Percentiles rank a stretch among this genome's conserved stretches.
Conservation (phyloP, 23 tunicate genomes). For the Clavelina lepadiformis region DNA sequence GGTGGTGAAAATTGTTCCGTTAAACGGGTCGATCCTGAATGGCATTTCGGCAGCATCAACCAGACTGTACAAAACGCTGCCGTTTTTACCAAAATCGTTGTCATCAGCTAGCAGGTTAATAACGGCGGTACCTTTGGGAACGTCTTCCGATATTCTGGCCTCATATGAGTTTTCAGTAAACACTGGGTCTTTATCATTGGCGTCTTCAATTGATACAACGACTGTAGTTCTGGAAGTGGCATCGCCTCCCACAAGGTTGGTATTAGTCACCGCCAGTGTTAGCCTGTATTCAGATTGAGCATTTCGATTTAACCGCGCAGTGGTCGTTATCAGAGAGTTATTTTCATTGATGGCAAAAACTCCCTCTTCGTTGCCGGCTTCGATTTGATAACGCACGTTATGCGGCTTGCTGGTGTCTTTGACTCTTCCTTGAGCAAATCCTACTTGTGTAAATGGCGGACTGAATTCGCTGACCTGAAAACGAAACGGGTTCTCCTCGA, state of each 20-base stretch:
- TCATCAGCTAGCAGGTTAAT: conserved; percentile 53
- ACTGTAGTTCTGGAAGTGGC: conserved; percentile 20
- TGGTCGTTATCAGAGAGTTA: conserved; percentile 44
- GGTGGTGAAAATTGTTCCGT: conserved; percentile 43
- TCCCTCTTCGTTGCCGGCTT: conserved; percentile 27
- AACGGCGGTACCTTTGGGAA: conserved; percentile 17
- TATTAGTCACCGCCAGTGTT: conserved; percentile 30
- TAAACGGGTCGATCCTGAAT: conserved; percentile 38
- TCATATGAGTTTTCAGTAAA: conserved; percentile 36
- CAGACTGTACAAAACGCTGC: conserved; percentile 42
- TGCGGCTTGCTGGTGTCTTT: not conserved
- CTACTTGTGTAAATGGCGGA: conserved; percentile 37
- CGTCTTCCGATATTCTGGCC: conserved; percentile 33
- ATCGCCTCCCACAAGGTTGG: not conserved
- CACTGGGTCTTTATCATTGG: conserved; percentile 87
- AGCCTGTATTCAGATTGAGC: not conserved
- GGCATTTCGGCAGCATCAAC: conserved; percentile 20
- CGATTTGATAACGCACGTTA: conserved; percentile 10
- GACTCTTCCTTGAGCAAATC: conserved; percentile 17
- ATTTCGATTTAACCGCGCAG: conserved; percentile 20
- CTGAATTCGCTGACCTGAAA: conserved; percentile 47
- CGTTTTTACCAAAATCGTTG: conserved; percentile 57
- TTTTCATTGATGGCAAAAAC: conserved; percentile 31
- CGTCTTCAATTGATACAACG: conserved; percentile 47
- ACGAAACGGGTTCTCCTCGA: not conserved